A percentile compares a stretch with the other conserved stretches of the same genome.
These are phyloP conservation scores for Saimiri boliviensis DNA, from an alignment of 2,113 vertebrate genomes.

Conservation along the genomic window DNA sequence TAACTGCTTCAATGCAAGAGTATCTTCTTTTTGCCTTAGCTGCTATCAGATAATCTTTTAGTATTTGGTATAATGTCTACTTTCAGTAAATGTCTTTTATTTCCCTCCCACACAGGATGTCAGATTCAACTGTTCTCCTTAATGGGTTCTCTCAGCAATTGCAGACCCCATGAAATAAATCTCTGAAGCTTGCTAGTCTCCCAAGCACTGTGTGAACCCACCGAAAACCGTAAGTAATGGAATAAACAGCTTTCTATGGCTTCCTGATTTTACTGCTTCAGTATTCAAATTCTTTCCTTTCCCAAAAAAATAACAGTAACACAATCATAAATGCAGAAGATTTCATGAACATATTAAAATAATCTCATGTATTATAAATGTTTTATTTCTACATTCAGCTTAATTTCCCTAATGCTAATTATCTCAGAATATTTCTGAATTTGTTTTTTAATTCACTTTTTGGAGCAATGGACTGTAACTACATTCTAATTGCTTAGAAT, in stretches of 20 bases:
- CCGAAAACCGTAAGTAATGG: neutral
- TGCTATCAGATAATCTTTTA: neutral
- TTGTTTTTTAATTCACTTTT: conserved; percentile 59
- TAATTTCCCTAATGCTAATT: conserved; percentile 53
- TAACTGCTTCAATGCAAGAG: neutral
- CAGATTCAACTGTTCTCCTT: neutral
- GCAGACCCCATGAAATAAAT: neutral
- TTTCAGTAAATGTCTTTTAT: neutral
- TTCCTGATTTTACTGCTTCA: conserved; percentile 1
- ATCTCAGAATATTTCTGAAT: conserved; percentile 56
- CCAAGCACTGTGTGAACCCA: neutral
- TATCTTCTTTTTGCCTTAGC: neutral
- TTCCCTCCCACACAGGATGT: neutral
- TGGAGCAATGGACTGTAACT: conserved; percentile 31
- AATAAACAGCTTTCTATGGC: neutral
- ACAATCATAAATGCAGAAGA: conserved; percentile 56
- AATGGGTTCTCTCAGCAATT: neutral
- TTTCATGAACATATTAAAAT: conserved; percentile 51
- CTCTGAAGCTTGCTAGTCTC: neutral
- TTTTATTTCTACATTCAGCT: conserved; percentile 47
- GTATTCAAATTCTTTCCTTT: neutral
- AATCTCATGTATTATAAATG: conserved; percentile 54
- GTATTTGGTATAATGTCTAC: neutral
- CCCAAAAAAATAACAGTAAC: conserved; percentile 42
- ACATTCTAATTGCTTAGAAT: conserved; percentile 49